Percentiles rank a stretch among this genome's conserved stretches.
Evolutionary conservation across 1,140 invertebrate species (phyloP).

Genomic region (Brachionus paranguensis): DNA sequence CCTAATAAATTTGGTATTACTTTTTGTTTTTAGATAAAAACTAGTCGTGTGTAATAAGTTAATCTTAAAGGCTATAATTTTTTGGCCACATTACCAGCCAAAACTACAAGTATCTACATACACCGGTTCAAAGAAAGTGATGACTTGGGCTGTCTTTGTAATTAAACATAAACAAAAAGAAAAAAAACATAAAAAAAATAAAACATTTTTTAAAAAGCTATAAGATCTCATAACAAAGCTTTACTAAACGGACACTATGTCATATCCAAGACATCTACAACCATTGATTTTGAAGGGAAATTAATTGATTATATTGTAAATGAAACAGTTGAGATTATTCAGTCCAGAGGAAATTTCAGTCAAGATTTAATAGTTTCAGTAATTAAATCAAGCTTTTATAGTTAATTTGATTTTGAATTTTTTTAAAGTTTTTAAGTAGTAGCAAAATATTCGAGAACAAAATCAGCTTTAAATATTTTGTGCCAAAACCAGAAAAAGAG

Average conservation of each 20-base stretch:
- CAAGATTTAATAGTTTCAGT: conserved; percentile 16
- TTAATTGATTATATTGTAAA: conserved; percentile 39
- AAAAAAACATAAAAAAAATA: not conserved
- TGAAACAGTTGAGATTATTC: conserved; percentile 34
- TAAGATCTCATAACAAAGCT: not conserved
- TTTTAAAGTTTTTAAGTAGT: conserved; percentile 21
- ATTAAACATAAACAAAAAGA: not conserved
- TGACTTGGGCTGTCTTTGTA: conserved; percentile 20
- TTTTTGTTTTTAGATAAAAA: not conserved
- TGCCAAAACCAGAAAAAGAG: not conserved
- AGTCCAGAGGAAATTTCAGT: conserved; percentile 25
- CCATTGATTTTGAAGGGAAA: conserved; percentile 7
- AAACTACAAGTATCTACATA: conserved; percentile 12
- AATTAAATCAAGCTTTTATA: not conserved
- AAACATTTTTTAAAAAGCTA: not conserved
- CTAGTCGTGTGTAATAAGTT: not conserved
- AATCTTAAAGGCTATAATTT: not conserved
- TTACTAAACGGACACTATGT: conserved; percentile 29
- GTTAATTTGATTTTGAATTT: not conserved
- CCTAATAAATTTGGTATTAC: conserved; percentile 14
- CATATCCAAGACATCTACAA: conserved; percentile 22
- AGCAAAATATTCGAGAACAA: not conserved
- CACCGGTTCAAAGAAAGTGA: not conserved
- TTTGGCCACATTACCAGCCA: not conserved
- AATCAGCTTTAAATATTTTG: not conserved